phyloP scores from a whole-genome alignment of 2,797 vertebrate genomes.

The Microtus californicus region DNA sequence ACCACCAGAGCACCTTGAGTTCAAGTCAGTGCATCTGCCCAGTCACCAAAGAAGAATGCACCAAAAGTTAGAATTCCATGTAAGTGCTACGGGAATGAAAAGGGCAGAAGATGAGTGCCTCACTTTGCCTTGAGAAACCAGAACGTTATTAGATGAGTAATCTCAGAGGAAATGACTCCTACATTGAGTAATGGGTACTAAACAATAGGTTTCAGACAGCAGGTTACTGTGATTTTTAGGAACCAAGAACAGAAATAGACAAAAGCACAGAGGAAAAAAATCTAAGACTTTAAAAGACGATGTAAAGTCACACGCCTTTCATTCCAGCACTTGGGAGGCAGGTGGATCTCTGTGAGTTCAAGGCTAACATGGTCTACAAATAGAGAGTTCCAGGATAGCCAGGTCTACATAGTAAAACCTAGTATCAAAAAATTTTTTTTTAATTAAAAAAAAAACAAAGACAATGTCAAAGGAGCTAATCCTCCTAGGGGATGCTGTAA shows the following conservation, averaged over 20 bases:
- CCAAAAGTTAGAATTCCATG: background rate
- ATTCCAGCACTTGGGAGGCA: background rate
- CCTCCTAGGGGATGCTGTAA: background rate
- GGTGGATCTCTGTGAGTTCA: background rate
- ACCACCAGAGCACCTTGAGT: background rate
- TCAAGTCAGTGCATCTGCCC: background rate
- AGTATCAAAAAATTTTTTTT: background rate
- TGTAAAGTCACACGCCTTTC: background rate
- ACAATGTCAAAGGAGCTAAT: slow-evolving; percentile 1
- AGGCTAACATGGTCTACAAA: background rate
- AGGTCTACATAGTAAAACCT: background rate
- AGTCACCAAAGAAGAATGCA: background rate
- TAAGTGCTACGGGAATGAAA: background rate
- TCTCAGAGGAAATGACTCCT: slow-evolving; percentile 57
- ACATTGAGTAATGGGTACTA: slow-evolving; percentile 32
- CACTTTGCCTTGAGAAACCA: background rate
- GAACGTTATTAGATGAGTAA: slow-evolving; percentile 38
- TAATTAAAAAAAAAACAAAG: background rate
- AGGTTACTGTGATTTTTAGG: slow-evolving; percentile 22
- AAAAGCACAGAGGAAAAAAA: slow-evolving; percentile 49
- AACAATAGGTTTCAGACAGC: slow-evolving; percentile 29
- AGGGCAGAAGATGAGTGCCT: background rate
- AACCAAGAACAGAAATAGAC: slow-evolving; percentile 26
- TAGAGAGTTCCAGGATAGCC: background rate
- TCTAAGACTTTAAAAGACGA: slow-evolving; percentile 51